Evolutionary conservation across 2,888 invertebrate genomes (phyloP), one percentile per base, ranked within the genome.

Genomic region (Flexamia atlantica): DNA sequence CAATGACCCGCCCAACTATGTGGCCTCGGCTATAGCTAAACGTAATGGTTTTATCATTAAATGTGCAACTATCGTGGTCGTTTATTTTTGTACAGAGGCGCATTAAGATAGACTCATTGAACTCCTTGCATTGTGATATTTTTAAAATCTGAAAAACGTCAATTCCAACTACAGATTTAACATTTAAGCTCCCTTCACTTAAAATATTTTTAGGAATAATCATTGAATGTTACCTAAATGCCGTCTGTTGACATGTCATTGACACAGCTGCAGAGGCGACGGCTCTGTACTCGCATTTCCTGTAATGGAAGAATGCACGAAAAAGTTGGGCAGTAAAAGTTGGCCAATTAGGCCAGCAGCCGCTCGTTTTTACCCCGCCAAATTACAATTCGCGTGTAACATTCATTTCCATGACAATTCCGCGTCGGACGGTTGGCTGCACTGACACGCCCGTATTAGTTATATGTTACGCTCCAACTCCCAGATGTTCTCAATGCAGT

Each of bases 361-460:
- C 70, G 68, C 30, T 70, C 70, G 36, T 70, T 70, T 70, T 70
- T 70, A 68, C 70, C 36, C 32, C 4, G 70, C 36, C 70, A 23
- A 70, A 70, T 36, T 40, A 40, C 70, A 32, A 64, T 64, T 64
- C 70, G 70, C 70, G 70, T 30, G 32, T 70, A n/a, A 70, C 70
- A 70, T 40, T 70, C 70, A 70, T 70, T 70, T 70, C 70, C 70
- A 70, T 70, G 70, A 70, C 70, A 70, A 70, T 70, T 70, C 40
- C 5, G 40, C 36, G 70, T 40, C 70, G 36, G 70, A 70, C 70
- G 70, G 70, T 70, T 70, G 70, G 70, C 32, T 70, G 70, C 70
- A 20, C 70, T 70, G 70, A 70, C 70, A 70, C 70, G 70, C 70
- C 70, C 40, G 70, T 70, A 70, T 70, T 23, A 70, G 70, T 70